Evolutionary conservation across 2,113 vertebrate genomes (phyloP).

Genomic region (Stictonetta naevosa): DNA sequence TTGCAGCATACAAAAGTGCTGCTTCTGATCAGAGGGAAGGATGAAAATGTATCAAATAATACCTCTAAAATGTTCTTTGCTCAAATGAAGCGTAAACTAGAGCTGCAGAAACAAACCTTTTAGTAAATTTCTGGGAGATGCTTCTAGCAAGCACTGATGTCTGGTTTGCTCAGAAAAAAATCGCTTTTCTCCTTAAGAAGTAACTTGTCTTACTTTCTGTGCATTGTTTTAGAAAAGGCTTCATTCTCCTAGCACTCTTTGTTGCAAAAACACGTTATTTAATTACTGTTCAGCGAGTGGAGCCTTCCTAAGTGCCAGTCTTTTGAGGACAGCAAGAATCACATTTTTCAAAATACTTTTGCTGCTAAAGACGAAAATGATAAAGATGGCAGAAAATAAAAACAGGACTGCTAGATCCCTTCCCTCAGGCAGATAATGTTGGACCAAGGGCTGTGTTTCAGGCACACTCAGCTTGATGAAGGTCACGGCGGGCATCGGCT

Average conservation of each 20-base stretch:
- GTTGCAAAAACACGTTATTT: not conserved
- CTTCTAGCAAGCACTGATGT: not conserved
- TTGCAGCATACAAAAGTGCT: not conserved
- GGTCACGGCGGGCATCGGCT: accelerated
- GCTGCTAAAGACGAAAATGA: not conserved
- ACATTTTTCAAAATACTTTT: not conserved
- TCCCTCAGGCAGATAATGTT: accelerated
- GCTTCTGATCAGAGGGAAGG: not conserved
- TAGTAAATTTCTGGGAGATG: not conserved
- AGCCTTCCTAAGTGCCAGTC: not conserved
- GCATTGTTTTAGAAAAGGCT: not conserved
- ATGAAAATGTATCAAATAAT: not conserved
- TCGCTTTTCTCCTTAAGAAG: not conserved
- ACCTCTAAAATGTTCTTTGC: not conserved
- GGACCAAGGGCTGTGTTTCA: accelerated
- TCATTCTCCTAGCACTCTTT: not conserved
- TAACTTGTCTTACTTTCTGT: not conserved
- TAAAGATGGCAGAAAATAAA: not conserved
- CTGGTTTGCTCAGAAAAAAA: not conserved
- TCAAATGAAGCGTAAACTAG: not conserved
- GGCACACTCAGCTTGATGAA: accelerated
- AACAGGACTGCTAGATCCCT: not conserved
- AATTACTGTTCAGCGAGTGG: not conserved
- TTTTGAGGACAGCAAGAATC: not conserved
- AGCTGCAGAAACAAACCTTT: not conserved